These are phyloP conservation scores for Australoheros facetus DNA, from an alignment of 2,797 vertebrate species.

Conservation along the genomic window DNA sequence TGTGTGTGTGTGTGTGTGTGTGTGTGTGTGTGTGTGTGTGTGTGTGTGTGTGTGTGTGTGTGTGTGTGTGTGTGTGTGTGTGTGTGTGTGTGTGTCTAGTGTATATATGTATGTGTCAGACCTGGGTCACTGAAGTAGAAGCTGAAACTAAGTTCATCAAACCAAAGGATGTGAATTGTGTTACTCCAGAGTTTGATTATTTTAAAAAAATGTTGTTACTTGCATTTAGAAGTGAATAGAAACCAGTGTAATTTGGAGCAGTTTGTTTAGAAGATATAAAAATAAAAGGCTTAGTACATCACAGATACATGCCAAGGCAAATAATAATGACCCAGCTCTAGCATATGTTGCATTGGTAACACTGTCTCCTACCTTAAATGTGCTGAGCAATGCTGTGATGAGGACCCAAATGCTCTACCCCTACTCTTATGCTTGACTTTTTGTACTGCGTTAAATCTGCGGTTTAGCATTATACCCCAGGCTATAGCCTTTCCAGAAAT, in stretches of 20 bases:
- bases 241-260: background rate
- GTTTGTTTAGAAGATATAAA: background rate
- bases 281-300: background rate
- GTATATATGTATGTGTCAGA: constrained; percentile 60
- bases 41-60: constrained; percentile 45
- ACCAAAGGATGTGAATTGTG: background rate
- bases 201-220: background rate
- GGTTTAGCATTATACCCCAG: background rate
- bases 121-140: constrained; percentile 60
- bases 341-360: constrained; percentile 59
- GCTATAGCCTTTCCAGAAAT: background rate
- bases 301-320: background rate
- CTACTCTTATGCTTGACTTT: background rate
- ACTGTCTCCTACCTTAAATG: constrained; percentile 10
- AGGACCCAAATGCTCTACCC: constrained; percentile 46
- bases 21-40: constrained; percentile 40
- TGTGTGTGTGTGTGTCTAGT: constrained; percentile 38
- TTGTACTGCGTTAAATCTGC: background rate
- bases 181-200: background rate
- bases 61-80: constrained; percentile 46
- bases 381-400: constrained; percentile 51
- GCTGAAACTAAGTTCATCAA: background rate
- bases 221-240: background rate
- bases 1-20: constrained; percentile 49
- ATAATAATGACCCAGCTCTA: constrained; percentile 63